Percentiles rank a stretch among this genome's conserved stretches.
Evolutionary conservation across 1,140 invertebrate species (phyloP).

Genomic region (Musca vetustissima): DNA sequence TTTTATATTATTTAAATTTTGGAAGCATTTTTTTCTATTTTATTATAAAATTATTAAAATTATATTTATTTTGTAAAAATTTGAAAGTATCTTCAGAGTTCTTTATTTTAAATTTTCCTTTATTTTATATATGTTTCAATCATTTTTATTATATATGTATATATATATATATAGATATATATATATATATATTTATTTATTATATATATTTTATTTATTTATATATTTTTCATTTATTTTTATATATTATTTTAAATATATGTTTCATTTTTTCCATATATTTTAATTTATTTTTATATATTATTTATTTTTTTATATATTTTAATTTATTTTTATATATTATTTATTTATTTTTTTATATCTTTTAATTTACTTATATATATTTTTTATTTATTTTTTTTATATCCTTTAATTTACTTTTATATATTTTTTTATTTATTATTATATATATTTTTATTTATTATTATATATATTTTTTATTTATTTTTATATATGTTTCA

Average conservation of each 20-base stretch:
- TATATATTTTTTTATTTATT: conserved; percentile 1
- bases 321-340: neutral
- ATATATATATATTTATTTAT: no score
- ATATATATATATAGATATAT: no score
- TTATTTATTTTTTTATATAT: neutral
- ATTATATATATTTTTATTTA: neutral
- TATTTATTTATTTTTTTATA: neutral
- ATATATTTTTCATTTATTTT: neutral
- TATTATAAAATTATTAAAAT: no score
- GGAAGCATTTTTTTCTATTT: no score
- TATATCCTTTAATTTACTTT: neutral
- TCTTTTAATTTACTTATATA: neutral
- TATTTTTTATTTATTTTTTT: neutral
- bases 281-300: neutral
- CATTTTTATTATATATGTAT: no score
- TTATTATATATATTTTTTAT: neutral
- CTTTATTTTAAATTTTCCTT: no score
- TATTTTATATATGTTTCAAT: no score
- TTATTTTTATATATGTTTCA: neutral
- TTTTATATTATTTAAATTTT: no score
- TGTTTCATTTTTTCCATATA: neutral
- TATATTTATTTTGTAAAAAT: no score
- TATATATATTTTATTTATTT: no score
- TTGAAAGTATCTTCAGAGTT: no score
- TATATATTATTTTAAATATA: neutral